These are phyloP conservation scores for Acleris literana DNA, from an alignment of 2,888 invertebrate species.

Conservation along the genomic window DNA sequence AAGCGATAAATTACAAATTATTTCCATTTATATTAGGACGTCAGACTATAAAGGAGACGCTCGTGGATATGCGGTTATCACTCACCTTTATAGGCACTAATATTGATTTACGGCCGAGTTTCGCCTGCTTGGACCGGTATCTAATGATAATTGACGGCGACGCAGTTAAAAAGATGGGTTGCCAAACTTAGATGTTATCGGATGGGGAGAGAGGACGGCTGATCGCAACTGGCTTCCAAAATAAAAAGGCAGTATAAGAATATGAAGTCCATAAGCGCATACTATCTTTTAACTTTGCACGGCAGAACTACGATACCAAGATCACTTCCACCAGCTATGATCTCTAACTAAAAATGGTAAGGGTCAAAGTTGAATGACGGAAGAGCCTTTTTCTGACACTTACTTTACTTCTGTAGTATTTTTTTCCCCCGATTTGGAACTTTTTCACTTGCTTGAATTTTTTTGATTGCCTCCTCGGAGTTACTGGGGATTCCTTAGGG, in stretches of 20 bases:
- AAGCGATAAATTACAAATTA: constrained; percentile 54
- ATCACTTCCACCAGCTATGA: not conserved
- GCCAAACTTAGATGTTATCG: constrained; percentile 69
- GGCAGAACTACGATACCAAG: constrained; percentile 17
- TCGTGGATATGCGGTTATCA: constrained; percentile 67
- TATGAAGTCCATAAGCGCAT: no score
- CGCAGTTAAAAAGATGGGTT: constrained; percentile 74
- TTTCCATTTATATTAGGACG: constrained; percentile 57
- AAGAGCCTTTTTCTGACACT: not conserved
- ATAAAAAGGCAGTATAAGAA: constrained; percentile 25
- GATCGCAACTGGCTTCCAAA: constrained; percentile 34
- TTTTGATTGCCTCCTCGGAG: constrained; percentile 54
- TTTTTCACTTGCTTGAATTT: constrained; percentile 46
- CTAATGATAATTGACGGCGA: constrained; percentile 76
- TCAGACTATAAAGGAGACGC: constrained; percentile 57
- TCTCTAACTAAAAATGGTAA: constrained; percentile 4
- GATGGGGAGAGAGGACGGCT: constrained; percentile 42
- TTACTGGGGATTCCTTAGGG: constrained; percentile 44
- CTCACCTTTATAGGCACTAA: constrained; percentile 79
- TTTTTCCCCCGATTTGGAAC: constrained; percentile 46
- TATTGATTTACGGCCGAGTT: constrained; percentile 71
- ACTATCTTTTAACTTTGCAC: no score
- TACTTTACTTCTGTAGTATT: constrained; percentile 41
- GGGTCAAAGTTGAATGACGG: not conserved
- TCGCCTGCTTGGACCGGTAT: constrained; percentile 60